Evolutionary conservation across 2,113 vertebrate genomes (phyloP), one percentile per base, ranked within the genome.

Genomic region (Chamaea fasciata): DNA sequence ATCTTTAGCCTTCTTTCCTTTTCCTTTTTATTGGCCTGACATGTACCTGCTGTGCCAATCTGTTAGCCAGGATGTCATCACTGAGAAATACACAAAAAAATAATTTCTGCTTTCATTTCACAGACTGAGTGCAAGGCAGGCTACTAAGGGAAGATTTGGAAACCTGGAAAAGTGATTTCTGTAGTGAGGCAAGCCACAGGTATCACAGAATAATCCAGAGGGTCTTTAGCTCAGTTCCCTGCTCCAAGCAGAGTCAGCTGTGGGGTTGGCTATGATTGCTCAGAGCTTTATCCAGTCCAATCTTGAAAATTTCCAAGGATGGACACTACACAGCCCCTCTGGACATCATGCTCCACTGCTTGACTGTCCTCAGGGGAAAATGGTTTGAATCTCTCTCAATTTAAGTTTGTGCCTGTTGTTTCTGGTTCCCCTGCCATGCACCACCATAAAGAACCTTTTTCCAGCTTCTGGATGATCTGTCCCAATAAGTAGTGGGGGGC

Each of bases 11-110:
- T 89, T 75, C 76, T 82, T 94, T 89, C 47, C 37, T 78, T 95
- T 91, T 95, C 37, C 26, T 83, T 91, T 87, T 91, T 92, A 60
- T 74, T 95, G 70, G 49, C 77, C 79, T 91, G 92, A 92, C 81
- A 37, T 64, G 28, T 81, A 71, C 95, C 81, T 93, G 93, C 96
- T 95, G 83, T 95, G 96, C 83, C 96, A 95, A 89, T 92, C 93
- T 93, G 94, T 76, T 56, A 76, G 77, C 33, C 81, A 70, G 77
- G 50, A 88, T 93, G 80, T 59, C 1, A 3, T 96, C 87, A 91
- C 47, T 81, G 78, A 83, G 78, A 83, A 88, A 47, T 77, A 44
- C 11, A 6, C 68, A 63, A 47, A 63, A 71, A 74, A 21, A 30
- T 13, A 53, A 77, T 80, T 30, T 87, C 47, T n/a, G 21, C 31